Evolutionary conservation across 1,140 invertebrate species (phyloP).

Genomic region (Trypoxylus dichotomus): DNA sequence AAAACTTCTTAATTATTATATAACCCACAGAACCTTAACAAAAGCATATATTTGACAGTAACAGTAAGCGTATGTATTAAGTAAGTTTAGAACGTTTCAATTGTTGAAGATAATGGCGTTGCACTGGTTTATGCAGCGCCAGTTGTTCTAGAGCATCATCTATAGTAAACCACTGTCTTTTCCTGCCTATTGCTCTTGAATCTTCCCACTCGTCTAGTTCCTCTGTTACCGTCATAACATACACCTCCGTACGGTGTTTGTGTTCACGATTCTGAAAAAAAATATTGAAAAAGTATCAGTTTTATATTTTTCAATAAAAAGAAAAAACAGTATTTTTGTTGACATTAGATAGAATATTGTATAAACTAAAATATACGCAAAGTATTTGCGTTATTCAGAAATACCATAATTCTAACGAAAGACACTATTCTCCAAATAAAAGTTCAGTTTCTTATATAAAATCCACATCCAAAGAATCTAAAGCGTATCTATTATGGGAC

Average conservation of each 20-base stretch:
- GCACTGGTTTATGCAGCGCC: constrained; percentile 86
- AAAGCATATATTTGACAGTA: constrained; percentile 43
- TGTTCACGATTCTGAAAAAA: constrained; percentile 78
- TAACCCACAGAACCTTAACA: constrained; percentile 41
- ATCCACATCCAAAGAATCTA: too few species aligned
- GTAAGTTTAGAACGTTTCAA: constrained; percentile 61
- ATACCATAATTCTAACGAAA: too few species aligned
- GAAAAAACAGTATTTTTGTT: too few species aligned
- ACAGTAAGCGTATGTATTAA: constrained; percentile 40
- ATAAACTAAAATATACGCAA: too few species aligned
- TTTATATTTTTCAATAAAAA: too few species aligned
- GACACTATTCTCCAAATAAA: too few species aligned
- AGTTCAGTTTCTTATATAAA: too few species aligned
- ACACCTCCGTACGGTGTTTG: constrained; percentile 90
- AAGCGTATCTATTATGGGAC: too few species aligned
- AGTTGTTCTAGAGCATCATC: constrained; percentile 84
- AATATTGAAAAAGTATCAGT: too few species aligned
- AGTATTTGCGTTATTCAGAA: too few species aligned
- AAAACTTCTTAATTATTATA: constrained; percentile 42
- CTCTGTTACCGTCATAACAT: constrained; percentile 88
- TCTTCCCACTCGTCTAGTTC: constrained; percentile 94
- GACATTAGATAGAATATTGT: too few species aligned
- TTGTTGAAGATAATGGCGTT: constrained; percentile 81
- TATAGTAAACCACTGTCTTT: constrained; percentile 89
- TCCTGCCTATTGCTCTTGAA: constrained; percentile 82